Evolutionary conservation across 1,140 invertebrate species (phyloP).

Genomic region (Rhopalosiphum maidis): DNA sequence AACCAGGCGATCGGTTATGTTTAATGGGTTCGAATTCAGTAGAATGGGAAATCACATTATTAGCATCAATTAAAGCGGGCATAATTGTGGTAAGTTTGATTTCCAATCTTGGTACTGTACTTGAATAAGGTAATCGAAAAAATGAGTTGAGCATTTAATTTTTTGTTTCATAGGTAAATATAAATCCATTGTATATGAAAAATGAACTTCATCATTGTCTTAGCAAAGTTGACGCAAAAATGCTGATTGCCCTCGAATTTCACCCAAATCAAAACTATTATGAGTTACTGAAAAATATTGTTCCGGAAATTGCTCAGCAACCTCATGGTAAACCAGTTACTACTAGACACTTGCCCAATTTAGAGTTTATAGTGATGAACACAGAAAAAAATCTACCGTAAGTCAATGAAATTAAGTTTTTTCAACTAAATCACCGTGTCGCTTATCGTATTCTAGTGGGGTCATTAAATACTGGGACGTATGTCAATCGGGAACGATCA

Average conservation of each 20-base stretch:
- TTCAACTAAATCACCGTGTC: not conserved
- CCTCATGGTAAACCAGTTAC: constrained; percentile 56
- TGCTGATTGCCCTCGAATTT: constrained; percentile 72
- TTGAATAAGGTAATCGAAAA: not conserved
- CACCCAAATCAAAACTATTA: constrained; percentile 79
- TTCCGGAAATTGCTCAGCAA: constrained; percentile 58
- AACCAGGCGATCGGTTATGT: constrained; percentile 82
- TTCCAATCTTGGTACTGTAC: not conserved
- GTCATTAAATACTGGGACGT: constrained; percentile 70
- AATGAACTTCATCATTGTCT: constrained; percentile 81
- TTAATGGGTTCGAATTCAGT: constrained; percentile 87
- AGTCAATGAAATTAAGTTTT: constrained; percentile 60
- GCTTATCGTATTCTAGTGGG: constrained; percentile 67
- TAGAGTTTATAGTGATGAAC: constrained; percentile 68
- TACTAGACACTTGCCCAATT: constrained; percentile 63
- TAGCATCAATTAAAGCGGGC: constrained; percentile 82
- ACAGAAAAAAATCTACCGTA: constrained; percentile 67
- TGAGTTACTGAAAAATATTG: constrained; percentile 67
- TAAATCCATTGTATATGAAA: constrained; percentile 84
- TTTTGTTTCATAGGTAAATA: constrained; percentile 70
- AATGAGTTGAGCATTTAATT: not conserved
- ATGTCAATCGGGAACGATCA: constrained; percentile 62
- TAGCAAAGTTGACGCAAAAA: constrained; percentile 78
- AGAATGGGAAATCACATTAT: constrained; percentile 81
- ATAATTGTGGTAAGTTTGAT: constrained; percentile 73